phyloP scores from a whole-genome alignment of 2,888 invertebrate species.

The Corythucha ciliata region DNA sequence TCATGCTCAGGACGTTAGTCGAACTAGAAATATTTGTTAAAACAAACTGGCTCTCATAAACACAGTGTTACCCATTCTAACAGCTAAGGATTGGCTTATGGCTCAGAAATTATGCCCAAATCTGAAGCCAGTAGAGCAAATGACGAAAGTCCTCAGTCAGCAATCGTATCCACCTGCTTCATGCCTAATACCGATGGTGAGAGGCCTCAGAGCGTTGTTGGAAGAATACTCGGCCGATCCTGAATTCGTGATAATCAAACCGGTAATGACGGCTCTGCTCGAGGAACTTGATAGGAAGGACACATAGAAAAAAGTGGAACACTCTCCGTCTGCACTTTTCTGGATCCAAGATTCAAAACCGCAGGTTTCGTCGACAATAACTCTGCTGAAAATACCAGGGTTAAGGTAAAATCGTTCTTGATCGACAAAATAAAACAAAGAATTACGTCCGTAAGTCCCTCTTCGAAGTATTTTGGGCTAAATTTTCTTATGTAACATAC shows the following conservation, averaged over 20 bases:
- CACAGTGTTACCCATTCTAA: too few species aligned
- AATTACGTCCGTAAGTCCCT: too few species aligned
- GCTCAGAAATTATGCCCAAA: not conserved
- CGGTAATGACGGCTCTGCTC: slow-evolving; percentile 2
- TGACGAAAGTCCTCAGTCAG: not conserved
- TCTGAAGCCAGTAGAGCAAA: slow-evolving; percentile 1
- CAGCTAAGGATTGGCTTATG: too few species aligned
- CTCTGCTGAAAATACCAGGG: too few species aligned
- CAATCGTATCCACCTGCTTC: slow-evolving; percentile 11
- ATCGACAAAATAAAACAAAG: too few species aligned
- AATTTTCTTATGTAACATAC: too few species aligned
- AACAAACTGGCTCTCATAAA: too few species aligned
- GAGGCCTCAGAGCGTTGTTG: slow-evolving; percentile 1
- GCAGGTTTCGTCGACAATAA: slow-evolving; percentile 24
- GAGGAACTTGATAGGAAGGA: slow-evolving; percentile 1
- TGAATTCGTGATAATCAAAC: too few species aligned
- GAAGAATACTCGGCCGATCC: not conserved
- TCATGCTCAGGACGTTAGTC: slow-evolving; percentile 4
- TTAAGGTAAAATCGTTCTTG: too few species aligned
- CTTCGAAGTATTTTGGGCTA: too few species aligned
- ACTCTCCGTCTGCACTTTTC: not conserved
- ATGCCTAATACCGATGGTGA: slow-evolving; percentile 1
- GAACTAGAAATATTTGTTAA: slow-evolving; percentile 4
- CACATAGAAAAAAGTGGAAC: slow-evolving; percentile 1
- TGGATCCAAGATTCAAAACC: slow-evolving; percentile 10